Evolutionary conservation across 2,797 vertebrate species (phyloP).

Genomic region (Acanthurus lineatus): DNA sequence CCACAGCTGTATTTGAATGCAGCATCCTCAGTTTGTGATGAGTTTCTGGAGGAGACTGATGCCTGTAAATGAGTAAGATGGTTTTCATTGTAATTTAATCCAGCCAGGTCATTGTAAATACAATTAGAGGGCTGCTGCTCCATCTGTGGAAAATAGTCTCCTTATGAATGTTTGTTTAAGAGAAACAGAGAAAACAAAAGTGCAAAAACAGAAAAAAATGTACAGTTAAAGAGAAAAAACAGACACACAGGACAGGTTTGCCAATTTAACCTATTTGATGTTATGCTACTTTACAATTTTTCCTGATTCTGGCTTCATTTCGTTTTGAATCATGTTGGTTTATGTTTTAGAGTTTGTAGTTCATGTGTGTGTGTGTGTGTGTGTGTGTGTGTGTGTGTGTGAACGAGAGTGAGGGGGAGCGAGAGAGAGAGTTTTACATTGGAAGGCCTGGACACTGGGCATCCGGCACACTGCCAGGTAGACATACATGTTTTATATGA

Average conservation of each 20-base stretch:
- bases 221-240: not conserved
- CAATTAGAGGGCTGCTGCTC: conserved; percentile 35
- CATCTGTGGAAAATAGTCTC: too few relatives aligned
- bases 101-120: conserved; percentile 46
- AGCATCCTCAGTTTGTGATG: not conserved
- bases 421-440: not conserved
- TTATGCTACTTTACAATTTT: too few relatives aligned
- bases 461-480: conserved; percentile 35
- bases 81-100: conserved; percentile 45
- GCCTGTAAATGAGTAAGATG: conserved; percentile 29
- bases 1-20: conserved; percentile 15
- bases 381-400: not conserved
- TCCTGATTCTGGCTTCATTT: too few relatives aligned
- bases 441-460: conserved; percentile 11
- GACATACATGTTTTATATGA: conserved; percentile 50
- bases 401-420: not conserved
- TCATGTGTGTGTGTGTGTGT: not conserved
- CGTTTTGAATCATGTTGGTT: conserved; percentile 6
- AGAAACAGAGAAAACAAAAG: not conserved
- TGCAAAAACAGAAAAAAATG: not conserved
- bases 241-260: not conserved
- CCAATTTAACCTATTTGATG: not conserved
- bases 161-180: not conserved
- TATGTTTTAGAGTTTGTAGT: not conserved
- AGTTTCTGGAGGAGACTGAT: not conserved